phyloP scores from a whole-genome alignment of 2,113 vertebrate species.

The Gobiocypris rarus region DNA sequence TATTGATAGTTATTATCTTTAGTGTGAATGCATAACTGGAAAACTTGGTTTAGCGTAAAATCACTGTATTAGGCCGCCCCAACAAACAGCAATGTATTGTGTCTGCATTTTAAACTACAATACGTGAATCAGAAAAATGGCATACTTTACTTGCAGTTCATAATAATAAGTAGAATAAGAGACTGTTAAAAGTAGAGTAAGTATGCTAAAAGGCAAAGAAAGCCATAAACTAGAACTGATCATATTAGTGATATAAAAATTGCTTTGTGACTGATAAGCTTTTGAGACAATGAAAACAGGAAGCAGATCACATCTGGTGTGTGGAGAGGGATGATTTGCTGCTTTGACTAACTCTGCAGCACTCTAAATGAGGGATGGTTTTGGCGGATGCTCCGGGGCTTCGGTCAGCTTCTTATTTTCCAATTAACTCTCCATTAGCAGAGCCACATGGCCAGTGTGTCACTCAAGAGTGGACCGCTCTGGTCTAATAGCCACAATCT shows the following conservation, averaged over 20 bases:
- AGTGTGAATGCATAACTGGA: no score
- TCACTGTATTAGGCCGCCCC: no score
- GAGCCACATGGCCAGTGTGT: slow-evolving; percentile 55
- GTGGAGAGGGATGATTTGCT: slow-evolving; percentile 31
- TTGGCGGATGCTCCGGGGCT: slow-evolving; percentile 34
- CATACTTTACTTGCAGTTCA: not conserved
- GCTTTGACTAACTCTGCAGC: slow-evolving; percentile 7
- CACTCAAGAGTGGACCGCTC: slow-evolving; percentile 39
- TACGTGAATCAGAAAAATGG: not conserved
- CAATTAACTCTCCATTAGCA: slow-evolving; percentile 74
- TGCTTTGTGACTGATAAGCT: slow-evolving; percentile 16
- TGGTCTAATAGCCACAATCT: slow-evolving; percentile 31
- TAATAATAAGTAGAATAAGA: no score
- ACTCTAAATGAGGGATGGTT: slow-evolving; percentile 43
- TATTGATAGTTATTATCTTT: no score
- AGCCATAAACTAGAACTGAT: not conserved
- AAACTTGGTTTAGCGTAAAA: no score
- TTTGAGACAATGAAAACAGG: slow-evolving; percentile 32
- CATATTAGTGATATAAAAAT: slow-evolving; percentile 24
- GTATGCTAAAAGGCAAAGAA: not conserved
- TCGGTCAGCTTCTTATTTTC: slow-evolving; percentile 61
- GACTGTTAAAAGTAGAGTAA: not conserved
- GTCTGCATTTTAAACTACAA: not conserved
- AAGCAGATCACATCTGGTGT: slow-evolving; percentile 38
- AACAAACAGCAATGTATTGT: not conserved